Conservation (phyloP, 2,888 invertebrate genomes). For the Notodonta dromedarius region DNA sequence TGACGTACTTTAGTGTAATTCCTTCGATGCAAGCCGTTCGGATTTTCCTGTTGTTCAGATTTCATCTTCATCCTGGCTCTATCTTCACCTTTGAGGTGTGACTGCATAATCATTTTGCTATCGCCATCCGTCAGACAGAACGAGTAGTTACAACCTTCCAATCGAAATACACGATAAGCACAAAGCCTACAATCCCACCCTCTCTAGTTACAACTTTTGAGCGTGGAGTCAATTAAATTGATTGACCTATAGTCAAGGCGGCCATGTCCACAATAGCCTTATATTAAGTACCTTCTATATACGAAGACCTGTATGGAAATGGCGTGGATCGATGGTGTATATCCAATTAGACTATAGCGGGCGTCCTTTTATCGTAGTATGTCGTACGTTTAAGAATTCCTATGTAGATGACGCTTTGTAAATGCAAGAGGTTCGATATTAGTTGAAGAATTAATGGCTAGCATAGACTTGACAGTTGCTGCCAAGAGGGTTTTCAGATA, state of each 20-base stretch:
- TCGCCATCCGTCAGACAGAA: background rate
- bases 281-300: background rate
- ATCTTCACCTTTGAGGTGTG: no score
- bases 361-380: background rate
- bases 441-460: background rate
- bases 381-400: background rate
- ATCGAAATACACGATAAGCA: background rate
- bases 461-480: no score
- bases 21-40: no score
- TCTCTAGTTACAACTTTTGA: background rate
- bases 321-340: background rate
- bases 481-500: no score
- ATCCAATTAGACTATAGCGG: background rate
- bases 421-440: background rate
- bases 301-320: constrained; percentile 1
- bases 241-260: background rate
- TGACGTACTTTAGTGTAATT: background rate
- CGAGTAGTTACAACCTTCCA: background rate
- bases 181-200: background rate
- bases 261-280: background rate
- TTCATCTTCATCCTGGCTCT: no score
- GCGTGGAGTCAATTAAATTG: background rate
- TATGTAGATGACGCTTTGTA: background rate
- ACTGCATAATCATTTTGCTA: no score
- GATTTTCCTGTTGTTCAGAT: no score